These are phyloP conservation scores for Sericinus montela DNA, from an alignment of 2,888 invertebrate species.

Conservation along the genomic window DNA sequence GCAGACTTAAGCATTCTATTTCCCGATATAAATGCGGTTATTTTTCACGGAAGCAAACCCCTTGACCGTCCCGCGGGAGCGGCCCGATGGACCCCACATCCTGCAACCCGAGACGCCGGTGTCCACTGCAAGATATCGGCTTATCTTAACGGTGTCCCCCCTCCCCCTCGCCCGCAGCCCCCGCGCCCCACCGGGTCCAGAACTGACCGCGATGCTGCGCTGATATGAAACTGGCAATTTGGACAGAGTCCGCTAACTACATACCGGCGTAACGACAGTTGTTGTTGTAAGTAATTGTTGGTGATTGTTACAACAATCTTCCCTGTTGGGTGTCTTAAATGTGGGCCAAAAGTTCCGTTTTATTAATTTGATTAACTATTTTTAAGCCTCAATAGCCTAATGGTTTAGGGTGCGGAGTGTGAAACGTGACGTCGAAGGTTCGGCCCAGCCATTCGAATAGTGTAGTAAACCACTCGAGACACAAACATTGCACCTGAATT, in stretches of 20 bases:
- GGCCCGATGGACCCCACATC: constrained; percentile 38
- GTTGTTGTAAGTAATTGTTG: constrained; percentile 30
- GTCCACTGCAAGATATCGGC: constrained; percentile 61
- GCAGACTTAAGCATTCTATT: constrained; percentile 13
- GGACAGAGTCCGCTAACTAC: constrained; percentile 52
- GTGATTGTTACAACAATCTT: background rate
- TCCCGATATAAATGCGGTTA: constrained; percentile 14
- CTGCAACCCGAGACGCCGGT: constrained; percentile 54
- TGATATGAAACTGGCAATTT: constrained; percentile 68
- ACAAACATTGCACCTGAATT: no score
- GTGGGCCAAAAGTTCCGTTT: no score
- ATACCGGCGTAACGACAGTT: constrained; percentile 49
- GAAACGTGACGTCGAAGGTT: no score
- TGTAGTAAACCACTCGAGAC: no score
- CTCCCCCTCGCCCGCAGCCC: constrained; percentile 25
- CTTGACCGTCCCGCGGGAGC: constrained; percentile 30
- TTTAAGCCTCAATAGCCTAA: no score
- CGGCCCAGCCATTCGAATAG: no score
- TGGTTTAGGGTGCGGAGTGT: no score
- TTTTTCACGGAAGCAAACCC: constrained; percentile 27
- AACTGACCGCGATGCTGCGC: constrained; percentile 35
- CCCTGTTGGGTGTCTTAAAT: background rate
- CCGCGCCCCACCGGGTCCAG: constrained; percentile 22
- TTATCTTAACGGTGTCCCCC: constrained; percentile 68
- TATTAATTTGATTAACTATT: no score